Evolutionary conservation across 2,113 vertebrate species (phyloP), one percentile per base, ranked within the genome.

Genomic region (Cyanoliseus patagonus): DNA sequence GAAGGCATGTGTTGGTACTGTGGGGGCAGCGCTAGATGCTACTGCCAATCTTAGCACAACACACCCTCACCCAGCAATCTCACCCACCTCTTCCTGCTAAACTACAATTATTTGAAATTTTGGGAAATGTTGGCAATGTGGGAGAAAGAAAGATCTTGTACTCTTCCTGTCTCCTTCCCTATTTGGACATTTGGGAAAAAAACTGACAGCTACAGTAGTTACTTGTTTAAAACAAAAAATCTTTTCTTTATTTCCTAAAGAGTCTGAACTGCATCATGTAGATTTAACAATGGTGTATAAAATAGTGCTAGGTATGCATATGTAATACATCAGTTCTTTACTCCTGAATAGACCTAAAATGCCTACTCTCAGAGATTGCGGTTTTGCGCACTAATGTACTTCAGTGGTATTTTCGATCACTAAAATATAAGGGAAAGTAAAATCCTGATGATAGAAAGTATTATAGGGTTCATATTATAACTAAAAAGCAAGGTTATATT

Each of bases 361-460:
- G 14, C 19, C 51, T 82, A 11, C 28, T 49, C 17, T 44, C 33
- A 66, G 62, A 70, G n/a, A 35, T 20, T 0, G 1, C 46, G 41
- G 11, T 18, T 79, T 51, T 86, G 30, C 72, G 42, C 28, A 33
- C 23, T 59, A 37, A 67, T 22, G 25, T n/a, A 74, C 12, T 75
- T 72, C 24, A 55, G 51, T 64, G 18, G 18, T 72, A 63, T 37
- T 94, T 86, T 81, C 33, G 8, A 66, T 75, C 20, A 81, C 42
- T 39, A 30, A 90, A 88, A 89, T 39, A 72, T 27, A 87, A 75
- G 33, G 69, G 19, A 24, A 78, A 77, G 28, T 59, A 75, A 94
- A 94, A 88, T 53, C 14, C 52, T 90, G 42, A 81, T 81, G 86
- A 81, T 8, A 35, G 7, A 31, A 74, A 53, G 20, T 41, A 23